A percentile compares a stretch with the other conserved stretches of the same genome.
Evolutionary conservation across 2,888 invertebrate species (phyloP).

Genomic region (Papilio elwesi): DNA sequence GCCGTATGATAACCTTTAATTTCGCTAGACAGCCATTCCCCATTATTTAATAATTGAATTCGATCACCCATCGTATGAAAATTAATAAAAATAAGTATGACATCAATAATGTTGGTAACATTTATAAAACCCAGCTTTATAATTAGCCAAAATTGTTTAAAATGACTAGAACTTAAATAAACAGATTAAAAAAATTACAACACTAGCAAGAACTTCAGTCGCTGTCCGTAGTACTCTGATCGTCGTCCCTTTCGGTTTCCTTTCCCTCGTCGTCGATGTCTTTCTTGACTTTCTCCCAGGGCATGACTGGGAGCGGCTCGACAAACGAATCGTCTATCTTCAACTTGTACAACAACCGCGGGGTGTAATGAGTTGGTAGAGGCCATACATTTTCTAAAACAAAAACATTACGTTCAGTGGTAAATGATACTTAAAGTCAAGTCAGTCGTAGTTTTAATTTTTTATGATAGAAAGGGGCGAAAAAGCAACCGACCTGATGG

Average conservation of each 20-base stretch:
- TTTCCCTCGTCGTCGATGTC: constrained; percentile 62
- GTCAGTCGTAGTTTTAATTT: neutral
- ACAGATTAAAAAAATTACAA: constrained; percentile 2
- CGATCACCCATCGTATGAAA: neutral
- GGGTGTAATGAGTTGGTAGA: constrained; percentile 72
- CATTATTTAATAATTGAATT: neutral
- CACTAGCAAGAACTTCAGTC: constrained; percentile 52
- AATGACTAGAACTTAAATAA: constrained; percentile 24
- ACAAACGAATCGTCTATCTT: constrained; percentile 77
- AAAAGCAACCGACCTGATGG: constrained; percentile 42
- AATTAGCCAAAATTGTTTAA: neutral
- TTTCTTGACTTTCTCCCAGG: constrained; percentile 72
- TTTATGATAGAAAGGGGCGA: neutral
- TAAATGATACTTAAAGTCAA: neutral
- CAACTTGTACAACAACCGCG: constrained; percentile 70
- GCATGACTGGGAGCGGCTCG: constrained; percentile 76
- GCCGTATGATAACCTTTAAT: neutral
- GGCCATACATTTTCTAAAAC: constrained; percentile 71
- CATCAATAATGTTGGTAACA: neutral
- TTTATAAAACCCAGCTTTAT: neutral
- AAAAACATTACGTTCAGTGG: neutral
- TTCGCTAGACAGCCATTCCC: too few relatives aligned
- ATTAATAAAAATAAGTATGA: neutral
- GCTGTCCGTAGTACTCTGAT: constrained; percentile 60
- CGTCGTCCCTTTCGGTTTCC: constrained; percentile 55